Base-by-base conservation (phyloP, 2,113 vertebrate genomes). In the Phoenicopterus ruber region DNA sequence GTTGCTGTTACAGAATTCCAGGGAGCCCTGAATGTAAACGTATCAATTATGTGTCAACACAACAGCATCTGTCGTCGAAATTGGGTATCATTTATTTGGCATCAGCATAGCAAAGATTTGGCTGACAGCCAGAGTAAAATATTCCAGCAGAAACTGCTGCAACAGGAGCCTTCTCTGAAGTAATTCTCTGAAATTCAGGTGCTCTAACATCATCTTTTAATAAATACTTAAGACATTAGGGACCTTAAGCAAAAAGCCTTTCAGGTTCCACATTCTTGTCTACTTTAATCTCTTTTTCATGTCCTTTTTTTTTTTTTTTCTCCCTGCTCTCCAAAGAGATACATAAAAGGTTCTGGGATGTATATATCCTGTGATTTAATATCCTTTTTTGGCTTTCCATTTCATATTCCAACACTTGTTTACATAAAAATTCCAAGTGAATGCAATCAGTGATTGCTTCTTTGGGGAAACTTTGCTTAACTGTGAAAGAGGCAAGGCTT, bases 41-140 rank as follows among this genome's bases (percentile, higher is more conserved):
- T 96, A 97, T 97, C 89, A 94, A 91, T 96, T 96, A 87, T 82
- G 55, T 96, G 91, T 95, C 96, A 93, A 82, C 93, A 85, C 91
- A 93, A 83, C 86, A 94, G 93, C 94, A 93, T 95, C 96, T 97
- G 94, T 85, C 46, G 0, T 96, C 86, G 81, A 93, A 94, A 97
- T 89, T 93, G 58, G 72, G 58, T 91, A 87, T 95, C 58, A 21
- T 94, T 97, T 94, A 77, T 95, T 96, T 97, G 96, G 96, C 93
- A 95, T 96, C 90, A 93, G 88, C 55, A 15, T 88, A 83, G 93
- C 71, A 46, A 85, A 92, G 88, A 50, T 92, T 86, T 96, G 93
- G 91, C 84, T 94, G 89, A 42, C 89, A 87, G 95, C 96, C 96
- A 96, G 49, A 73, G 62, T 82, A 46, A 97, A 94, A 80, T 91